These are phyloP conservation scores for Albula goreensis DNA, from an alignment of 2,113 vertebrate species.

Conservation along the genomic window DNA sequence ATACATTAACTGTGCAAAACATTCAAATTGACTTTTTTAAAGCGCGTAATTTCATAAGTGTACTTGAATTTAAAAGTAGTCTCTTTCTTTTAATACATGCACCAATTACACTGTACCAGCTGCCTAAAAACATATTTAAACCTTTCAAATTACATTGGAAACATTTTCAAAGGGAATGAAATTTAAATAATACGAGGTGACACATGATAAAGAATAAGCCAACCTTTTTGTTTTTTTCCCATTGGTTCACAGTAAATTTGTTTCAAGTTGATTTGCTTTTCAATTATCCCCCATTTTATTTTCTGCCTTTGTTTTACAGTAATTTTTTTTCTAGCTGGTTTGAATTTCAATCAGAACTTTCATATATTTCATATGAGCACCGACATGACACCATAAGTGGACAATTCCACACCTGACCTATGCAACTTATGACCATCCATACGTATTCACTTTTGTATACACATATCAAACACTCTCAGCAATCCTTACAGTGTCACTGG, in stretches of 20 bases:
- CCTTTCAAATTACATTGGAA: not conserved
- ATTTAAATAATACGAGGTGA: not conserved
- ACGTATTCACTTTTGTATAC: no score
- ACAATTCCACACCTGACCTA: no score
- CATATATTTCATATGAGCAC: no score
- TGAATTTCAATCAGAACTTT: not conserved
- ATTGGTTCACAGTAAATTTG: no score
- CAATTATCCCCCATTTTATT: not conserved
- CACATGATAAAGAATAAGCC: not conserved
- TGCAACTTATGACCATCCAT: no score
- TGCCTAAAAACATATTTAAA: not conserved
- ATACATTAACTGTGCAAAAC: not conserved
- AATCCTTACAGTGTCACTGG: no score
- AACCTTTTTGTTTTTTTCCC: not conserved
- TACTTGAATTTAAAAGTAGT: not conserved
- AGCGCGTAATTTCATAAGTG: not conserved
- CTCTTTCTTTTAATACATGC: not conserved
- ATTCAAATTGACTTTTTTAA: not conserved
- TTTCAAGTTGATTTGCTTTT: no score
- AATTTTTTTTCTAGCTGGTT: not conserved
- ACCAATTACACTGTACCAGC: not conserved
- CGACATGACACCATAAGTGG: no score
- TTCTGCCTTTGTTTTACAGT: not conserved
- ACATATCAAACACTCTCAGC: no score
- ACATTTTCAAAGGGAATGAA: not conserved